Conservation (phyloP, 2,797 vertebrate genomes). For the Eulemur albifrons region DNA sequence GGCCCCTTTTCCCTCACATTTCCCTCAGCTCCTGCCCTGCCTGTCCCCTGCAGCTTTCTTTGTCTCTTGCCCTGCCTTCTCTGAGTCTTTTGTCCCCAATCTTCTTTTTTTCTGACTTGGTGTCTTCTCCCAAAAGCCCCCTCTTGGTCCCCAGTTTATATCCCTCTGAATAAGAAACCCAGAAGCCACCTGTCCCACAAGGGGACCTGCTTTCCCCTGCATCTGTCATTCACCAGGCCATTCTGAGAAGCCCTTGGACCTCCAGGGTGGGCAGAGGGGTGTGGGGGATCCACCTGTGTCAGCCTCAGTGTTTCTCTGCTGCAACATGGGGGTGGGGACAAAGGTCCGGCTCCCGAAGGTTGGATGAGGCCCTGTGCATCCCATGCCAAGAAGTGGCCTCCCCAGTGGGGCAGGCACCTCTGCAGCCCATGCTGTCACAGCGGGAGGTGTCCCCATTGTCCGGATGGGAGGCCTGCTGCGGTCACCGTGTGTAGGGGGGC, state of each 20-base stretch:
- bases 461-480: rapidly evolving
- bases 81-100: no score
- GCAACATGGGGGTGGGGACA: no score
- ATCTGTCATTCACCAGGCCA: neutral
- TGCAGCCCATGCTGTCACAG: neutral
- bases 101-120: neutral
- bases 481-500: neutral
- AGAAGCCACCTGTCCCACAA: neutral
- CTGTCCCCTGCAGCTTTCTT: rapidly evolving
- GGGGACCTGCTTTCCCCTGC: neutral
- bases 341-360: neutral
- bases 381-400: neutral
- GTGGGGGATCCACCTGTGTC: neutral
- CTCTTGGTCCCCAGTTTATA: neutral
- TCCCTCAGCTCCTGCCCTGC: neutral
- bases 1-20: neutral
- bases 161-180: neutral
- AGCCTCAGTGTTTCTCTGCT: neutral
- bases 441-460: neutral
- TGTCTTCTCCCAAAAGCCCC: rapidly evolving
- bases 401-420: rapidly evolving
- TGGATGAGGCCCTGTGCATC: neutral
- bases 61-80: neutral
- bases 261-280: neutral
- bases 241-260: neutral